These are phyloP conservation scores for Dermochelys coriacea DNA, from an alignment of 2,797 vertebrate genomes.

Conservation along the genomic window DNA sequence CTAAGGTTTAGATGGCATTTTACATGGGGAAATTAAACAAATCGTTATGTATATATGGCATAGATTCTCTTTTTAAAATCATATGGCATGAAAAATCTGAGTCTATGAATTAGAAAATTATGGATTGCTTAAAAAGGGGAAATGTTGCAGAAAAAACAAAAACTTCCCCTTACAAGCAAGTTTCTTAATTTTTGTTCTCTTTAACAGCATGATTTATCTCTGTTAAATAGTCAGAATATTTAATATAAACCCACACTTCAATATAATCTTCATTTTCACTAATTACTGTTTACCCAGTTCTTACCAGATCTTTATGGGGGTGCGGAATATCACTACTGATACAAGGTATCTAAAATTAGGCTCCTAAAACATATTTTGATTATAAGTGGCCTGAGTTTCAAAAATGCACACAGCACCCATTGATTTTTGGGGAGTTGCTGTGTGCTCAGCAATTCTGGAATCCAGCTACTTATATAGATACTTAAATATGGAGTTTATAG, in stretches of 20 bases:
- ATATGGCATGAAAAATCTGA: background rate
- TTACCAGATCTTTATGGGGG: background rate
- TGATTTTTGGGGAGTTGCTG: background rate
- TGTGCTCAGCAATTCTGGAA: background rate
- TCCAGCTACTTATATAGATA: background rate
- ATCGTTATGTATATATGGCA: background rate
- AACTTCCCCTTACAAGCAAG: background rate
- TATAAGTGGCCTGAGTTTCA: background rate
- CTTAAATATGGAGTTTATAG: background rate
- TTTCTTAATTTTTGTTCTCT: background rate
- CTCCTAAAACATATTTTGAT: background rate
- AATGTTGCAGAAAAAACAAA: background rate
- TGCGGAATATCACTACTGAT: background rate
- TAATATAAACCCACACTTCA: background rate
- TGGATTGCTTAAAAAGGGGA: background rate
- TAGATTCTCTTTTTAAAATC: background rate
- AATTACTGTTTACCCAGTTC: background rate
- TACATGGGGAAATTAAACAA: background rate
- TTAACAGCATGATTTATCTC: background rate
- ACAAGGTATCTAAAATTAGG: background rate
- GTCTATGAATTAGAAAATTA: background rate
- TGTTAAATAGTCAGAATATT: background rate
- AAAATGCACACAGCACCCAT: background rate
- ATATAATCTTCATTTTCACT: background rate
- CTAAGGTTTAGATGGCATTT: background rate